Evolutionary conservation across 1,140 invertebrate species (phyloP).

Genomic region (Solenopsis invicta): DNA sequence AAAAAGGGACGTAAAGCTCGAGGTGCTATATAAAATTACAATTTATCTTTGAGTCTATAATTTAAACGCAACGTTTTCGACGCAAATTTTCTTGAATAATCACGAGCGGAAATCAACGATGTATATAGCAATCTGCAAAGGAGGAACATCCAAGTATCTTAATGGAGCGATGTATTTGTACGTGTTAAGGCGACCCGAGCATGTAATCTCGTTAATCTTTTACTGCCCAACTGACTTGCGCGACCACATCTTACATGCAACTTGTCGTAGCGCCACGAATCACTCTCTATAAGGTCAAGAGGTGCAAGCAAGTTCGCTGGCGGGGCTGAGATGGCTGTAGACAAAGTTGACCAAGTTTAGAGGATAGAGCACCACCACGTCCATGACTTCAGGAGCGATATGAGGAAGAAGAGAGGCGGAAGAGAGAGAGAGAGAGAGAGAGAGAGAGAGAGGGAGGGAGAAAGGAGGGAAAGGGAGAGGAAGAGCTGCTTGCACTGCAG

Average conservation of each 20-base stretch:
- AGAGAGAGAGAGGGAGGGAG: not conserved
- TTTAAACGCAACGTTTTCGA: not conserved
- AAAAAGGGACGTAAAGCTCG: not conserved
- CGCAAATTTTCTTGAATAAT: slow-evolving; percentile 2
- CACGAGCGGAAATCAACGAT: not conserved
- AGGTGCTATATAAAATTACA: not conserved
- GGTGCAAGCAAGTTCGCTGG: slow-evolving; percentile 16
- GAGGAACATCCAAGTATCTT: not conserved
- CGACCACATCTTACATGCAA: slow-evolving; percentile 55
- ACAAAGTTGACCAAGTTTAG: slow-evolving; percentile 60
- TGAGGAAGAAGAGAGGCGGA: not conserved
- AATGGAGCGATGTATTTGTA: slow-evolving; percentile 24
- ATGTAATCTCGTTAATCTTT: slow-evolving; percentile 62
- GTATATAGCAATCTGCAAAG: not conserved
- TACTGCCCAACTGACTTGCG: slow-evolving; percentile 44
- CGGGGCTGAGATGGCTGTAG: not conserved
- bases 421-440: slow-evolving; percentile 13
- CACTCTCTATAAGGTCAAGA: slow-evolving; percentile 50
- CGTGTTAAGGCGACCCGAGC: slow-evolving; percentile 15
- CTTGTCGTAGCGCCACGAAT: slow-evolving; percentile 44
- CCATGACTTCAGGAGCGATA: slow-evolving; percentile 38
- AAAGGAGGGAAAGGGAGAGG: not conserved
- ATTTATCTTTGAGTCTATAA: not conserved
- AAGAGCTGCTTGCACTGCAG: not conserved
- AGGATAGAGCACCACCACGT: slow-evolving; percentile 2